Evolutionary conservation across 2,113 vertebrate species (phyloP).

Genomic region (Panurus biarmicus): DNA sequence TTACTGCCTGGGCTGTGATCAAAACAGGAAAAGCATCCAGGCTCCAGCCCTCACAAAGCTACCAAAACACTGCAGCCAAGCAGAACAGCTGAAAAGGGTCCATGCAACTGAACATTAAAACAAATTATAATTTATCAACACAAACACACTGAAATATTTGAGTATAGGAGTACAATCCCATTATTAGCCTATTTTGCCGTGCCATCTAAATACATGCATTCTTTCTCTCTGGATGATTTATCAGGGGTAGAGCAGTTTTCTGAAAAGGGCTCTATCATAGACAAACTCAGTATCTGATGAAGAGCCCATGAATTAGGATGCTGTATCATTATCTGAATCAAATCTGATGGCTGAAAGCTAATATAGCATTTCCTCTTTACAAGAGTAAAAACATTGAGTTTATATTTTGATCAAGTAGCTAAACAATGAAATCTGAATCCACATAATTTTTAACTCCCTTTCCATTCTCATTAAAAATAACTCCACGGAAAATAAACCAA

Average conservation of each 20-base stretch:
- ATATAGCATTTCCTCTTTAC: background rate
- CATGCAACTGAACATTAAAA: background rate
- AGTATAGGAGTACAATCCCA: background rate
- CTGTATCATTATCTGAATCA: conserved; percentile 32
- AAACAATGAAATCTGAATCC: conserved; percentile 33
- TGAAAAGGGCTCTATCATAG: background rate
- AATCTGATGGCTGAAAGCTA: conserved; percentile 26
- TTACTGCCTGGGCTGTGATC: conserved; percentile 5
- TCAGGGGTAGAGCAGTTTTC: background rate
- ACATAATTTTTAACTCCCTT: conserved; percentile 28
- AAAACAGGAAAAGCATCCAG: conserved; percentile 4
- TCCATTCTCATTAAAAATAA: conserved; percentile 35
- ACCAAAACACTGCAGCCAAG: background rate
- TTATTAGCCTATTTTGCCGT: background rate
- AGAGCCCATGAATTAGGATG: conserved; percentile 16
- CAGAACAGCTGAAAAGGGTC: background rate
- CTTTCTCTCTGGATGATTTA: background rate
- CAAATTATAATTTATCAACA: background rate
- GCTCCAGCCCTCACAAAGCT: background rate
- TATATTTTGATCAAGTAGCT: conserved; percentile 37
- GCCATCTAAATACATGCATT: background rate
- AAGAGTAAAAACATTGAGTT: background rate
- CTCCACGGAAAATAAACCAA: background rate
- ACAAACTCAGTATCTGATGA: background rate
- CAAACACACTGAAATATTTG: background rate